A percentile compares a stretch with the other conserved stretches of the same genome.
Conservation (phyloP, 2,888 invertebrate genomes). For the Lamellibrachia columna region DNA sequence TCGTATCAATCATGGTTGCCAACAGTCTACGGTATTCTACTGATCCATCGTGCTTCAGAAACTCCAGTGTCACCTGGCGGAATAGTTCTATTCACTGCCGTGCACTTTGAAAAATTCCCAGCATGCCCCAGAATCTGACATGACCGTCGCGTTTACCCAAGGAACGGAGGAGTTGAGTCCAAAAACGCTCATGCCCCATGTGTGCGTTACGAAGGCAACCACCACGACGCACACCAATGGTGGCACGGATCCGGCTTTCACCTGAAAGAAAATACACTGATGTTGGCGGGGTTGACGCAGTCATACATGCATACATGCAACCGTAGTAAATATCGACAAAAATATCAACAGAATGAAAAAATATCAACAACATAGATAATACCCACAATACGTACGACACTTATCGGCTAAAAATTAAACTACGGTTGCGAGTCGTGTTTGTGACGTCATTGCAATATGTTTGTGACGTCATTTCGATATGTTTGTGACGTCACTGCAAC, state of each 20-base stretch:
- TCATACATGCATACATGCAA: too few relatives aligned
- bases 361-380: too few relatives aligned
- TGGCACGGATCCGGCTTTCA: slow-evolving; percentile 50
- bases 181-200: slow-evolving; percentile 37
- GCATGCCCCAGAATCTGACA: background rate
- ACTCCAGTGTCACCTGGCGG: background rate
- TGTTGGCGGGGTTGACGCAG: background rate
- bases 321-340: too few relatives aligned
- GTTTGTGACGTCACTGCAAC: too few relatives aligned
- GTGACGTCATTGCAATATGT: too few relatives aligned
- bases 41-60: background rate
- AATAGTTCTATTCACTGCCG: background rate
- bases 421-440: too few relatives aligned
- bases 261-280: slow-evolving; percentile 38
- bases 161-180: slow-evolving; percentile 25
- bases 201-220: slow-evolving; percentile 46
- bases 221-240: slow-evolving; percentile 49
- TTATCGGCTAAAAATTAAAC: too few relatives aligned
- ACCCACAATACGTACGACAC: too few relatives aligned
- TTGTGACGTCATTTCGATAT: too few relatives aligned
- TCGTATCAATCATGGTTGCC: background rate
- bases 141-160: slow-evolving; percentile 21
- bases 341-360: too few relatives aligned
- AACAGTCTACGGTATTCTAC: background rate
- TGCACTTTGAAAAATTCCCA: background rate